A percentile compares a stretch with the other conserved stretches of the same genome.
phyloP scores from a whole-genome alignment of 23 tunicate species.

The Trididemnum miniatum region DNA sequence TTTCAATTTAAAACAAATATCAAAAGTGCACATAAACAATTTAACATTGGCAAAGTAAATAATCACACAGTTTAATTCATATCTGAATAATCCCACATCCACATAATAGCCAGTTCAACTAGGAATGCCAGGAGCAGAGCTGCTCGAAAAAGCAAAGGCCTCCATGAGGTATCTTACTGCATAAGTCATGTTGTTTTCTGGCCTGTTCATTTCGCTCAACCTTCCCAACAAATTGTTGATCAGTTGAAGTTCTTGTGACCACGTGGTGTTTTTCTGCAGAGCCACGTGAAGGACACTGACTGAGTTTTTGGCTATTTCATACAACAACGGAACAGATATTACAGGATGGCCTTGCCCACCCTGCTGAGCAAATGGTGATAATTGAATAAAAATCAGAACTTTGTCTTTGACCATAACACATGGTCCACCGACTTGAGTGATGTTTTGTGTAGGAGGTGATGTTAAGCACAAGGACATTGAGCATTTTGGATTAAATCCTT shows the following conservation, averaged over 20 bases:
- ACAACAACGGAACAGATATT: slow-evolving; percentile 38
- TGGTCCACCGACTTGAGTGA: slow-evolving; percentile 51
- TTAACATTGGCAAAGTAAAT: too few relatives aligned
- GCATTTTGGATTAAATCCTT: slow-evolving; percentile 51
- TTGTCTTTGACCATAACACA: slow-evolving; percentile 71
- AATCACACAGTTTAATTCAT: too few relatives aligned
- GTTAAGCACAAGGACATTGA: slow-evolving; percentile 65
- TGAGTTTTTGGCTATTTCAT: slow-evolving; percentile 18
- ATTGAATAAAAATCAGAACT: slow-evolving; percentile 55
- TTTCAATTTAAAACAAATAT: too few relatives aligned
- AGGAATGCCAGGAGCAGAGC: background rate
- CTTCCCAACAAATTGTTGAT: background rate
- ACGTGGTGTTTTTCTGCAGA: background rate
- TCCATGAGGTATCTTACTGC: slow-evolving; percentile 38
- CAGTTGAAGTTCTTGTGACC: slow-evolving; percentile 27
- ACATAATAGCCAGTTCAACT: too few relatives aligned
- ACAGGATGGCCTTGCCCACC: background rate
- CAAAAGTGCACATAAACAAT: too few relatives aligned
- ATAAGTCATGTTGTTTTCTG: slow-evolving; percentile 5
- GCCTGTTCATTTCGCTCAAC: slow-evolving; percentile 20
- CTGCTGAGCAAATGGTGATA: slow-evolving; percentile 22
- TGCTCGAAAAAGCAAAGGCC: slow-evolving; percentile 9
- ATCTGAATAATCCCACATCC: too few relatives aligned
- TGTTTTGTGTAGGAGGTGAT: slow-evolving; percentile 50
- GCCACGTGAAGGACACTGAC: slow-evolving; percentile 44